These are phyloP conservation scores for Entelurus aequoreus DNA, from an alignment of 2,113 vertebrate genomes.

Conservation along the genomic window DNA sequence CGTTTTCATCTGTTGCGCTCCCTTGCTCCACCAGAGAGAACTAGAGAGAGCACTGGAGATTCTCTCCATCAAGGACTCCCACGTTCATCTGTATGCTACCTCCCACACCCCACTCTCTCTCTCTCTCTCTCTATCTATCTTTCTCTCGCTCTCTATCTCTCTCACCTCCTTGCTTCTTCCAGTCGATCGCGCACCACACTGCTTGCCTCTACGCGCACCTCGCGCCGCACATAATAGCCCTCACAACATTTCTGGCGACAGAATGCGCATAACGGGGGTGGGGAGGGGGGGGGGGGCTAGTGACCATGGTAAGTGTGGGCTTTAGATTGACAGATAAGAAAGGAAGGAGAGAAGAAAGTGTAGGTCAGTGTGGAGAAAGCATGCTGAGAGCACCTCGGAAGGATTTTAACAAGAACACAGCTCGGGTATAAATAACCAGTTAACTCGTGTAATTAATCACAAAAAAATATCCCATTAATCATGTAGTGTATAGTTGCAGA, in stretches of 20 bases:
- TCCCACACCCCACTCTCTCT: slow-evolving; percentile 77
- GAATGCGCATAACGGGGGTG: slow-evolving; percentile 71
- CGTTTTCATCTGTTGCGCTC: slow-evolving; percentile 72
- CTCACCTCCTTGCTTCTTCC: slow-evolving; percentile 72
- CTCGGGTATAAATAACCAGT: no score
- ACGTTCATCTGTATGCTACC: slow-evolving; percentile 98
- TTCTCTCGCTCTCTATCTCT: slow-evolving; percentile 67
- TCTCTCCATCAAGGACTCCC: slow-evolving; percentile 98
- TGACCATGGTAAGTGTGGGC: slow-evolving; percentile 49
- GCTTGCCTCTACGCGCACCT: slow-evolving; percentile 63
- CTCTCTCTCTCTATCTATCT: slow-evolving; percentile 77
- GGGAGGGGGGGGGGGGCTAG: slow-evolving; percentile 34
- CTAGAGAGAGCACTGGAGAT: slow-evolving; percentile 72
- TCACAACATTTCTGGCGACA: slow-evolving; percentile 82
- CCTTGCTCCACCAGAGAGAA: slow-evolving; percentile 64
- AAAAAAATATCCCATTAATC: no score
- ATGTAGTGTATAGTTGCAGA: no score
- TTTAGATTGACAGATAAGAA: slow-evolving; percentile 42
- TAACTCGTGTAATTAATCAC: no score
- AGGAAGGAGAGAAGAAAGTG: slow-evolving; percentile 15
- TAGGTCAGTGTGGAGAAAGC: slow-evolving; percentile 23
- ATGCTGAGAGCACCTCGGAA: slow-evolving; percentile 15
- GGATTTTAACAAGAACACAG: neutral
- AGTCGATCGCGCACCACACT: slow-evolving; percentile 66
- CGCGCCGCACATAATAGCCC: slow-evolving; percentile 88